Percentiles rank a stretch among this genome's conserved stretches.
These are phyloP conservation scores for Endomychus coccineus DNA, from an alignment of 2,888 invertebrate species.

Conservation along the genomic window DNA sequence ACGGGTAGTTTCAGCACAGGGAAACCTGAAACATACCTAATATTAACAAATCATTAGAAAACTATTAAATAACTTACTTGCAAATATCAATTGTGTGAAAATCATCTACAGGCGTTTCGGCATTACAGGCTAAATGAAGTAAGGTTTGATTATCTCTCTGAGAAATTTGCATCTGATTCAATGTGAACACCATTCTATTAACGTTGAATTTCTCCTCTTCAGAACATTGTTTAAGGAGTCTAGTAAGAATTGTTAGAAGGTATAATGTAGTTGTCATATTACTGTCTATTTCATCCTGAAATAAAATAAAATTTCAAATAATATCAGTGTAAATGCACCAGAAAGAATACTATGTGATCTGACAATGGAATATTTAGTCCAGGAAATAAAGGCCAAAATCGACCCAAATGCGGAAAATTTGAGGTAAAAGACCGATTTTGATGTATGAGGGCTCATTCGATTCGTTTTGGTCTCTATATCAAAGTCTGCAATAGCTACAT, in stretches of 20 bases:
- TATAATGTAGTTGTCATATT: constrained; percentile 83
- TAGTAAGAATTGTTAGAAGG: constrained; percentile 71
- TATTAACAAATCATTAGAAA: neutral
- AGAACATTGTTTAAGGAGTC: constrained; percentile 50
- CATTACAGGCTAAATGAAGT: constrained; percentile 78
- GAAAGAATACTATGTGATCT: no score
- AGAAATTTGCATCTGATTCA: constrained; percentile 56
- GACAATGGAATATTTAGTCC: no score
- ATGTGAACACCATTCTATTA: constrained; percentile 53
- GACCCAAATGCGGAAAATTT: no score
- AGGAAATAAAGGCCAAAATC: no score
- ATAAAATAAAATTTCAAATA: no score
- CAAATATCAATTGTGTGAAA: constrained; percentile 87
- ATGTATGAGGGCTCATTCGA: no score
- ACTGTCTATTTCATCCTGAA: constrained; percentile 72
- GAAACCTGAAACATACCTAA: constrained; percentile 61
- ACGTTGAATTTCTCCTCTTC: constrained; percentile 52
- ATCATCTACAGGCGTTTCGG: constrained; percentile 81
- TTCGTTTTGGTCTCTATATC: no score
- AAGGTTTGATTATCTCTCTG: constrained; percentile 72
- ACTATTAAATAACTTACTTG: constrained; percentile 55
- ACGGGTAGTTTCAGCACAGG: constrained; percentile 67
- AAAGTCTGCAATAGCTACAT: no score
- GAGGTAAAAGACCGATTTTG: no score
- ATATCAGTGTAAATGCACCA: no score